Base-by-base conservation (phyloP, 1,140 invertebrate genomes). In the Caligus rogercresseyi region DNA sequence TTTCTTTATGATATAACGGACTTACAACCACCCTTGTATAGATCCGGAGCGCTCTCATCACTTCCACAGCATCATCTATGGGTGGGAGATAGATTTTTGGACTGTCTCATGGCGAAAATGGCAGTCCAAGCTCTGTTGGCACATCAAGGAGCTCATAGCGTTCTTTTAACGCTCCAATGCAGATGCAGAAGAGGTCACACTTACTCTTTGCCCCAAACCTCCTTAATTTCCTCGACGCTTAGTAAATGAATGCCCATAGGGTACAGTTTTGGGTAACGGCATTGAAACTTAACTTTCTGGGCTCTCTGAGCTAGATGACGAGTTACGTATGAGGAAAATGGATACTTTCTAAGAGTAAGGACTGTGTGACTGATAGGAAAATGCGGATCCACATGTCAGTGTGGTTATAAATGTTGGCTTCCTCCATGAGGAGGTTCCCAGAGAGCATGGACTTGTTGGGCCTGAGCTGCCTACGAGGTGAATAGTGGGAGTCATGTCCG, bases 1-100 rank as follows among this genome's bases (percentile, higher is more conserved):
- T 87, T 87, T 43, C 86, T 77, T 83, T 84, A 88, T n/a, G 85
- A 73, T 14, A 89, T 83, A 53, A 87, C 77, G 4, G 23, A 24
- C 21, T 53, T 55, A 19, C 57, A 23, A 24, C 57, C 61, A 21
- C 25, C 61, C 3, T 25, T 25, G 14, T 20, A 16, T 7, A 63
- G 52, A 13, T 63, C 61, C 1, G 52, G 51, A n/a, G 72, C 78
- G 63, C 82, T 80, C 71, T 93, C 88, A 74, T 93, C 90, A 74
- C 92, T 73, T 94, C 89, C 19, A 88, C 87, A n/a, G 89, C 83
- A 76, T 94, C 91, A 75, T 95, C 89, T 65, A 86, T 77, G 4
- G 24, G 52, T 21, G 52, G 26, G 14, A 54, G 52, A 20, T 43
- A 25, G 1, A 64, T 26, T 20, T 61, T 63, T 31, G 18, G 18